Conservation (phyloP, 2,113 vertebrate genomes). For the Dryoscopus gambensis region DNA sequence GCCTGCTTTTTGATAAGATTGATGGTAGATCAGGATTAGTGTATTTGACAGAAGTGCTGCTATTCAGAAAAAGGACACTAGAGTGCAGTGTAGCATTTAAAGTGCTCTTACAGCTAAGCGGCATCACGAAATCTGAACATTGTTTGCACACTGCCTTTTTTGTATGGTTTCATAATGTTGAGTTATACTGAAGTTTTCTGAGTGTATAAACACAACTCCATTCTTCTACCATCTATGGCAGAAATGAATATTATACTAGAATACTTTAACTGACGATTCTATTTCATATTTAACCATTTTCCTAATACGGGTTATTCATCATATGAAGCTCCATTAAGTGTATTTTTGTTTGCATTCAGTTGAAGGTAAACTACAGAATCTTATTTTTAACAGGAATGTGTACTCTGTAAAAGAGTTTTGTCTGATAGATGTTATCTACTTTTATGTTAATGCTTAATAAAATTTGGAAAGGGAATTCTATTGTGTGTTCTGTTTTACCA, state of each 20-base stretch:
- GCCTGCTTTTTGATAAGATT: not conserved
- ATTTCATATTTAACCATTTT: not conserved
- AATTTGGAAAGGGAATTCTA: not conserved
- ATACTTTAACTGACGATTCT: not conserved
- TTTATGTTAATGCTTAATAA: not conserved
- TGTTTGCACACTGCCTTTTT: not conserved
- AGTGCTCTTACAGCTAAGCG: accelerated
- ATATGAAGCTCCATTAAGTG: not conserved
- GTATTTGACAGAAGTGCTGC: not conserved
- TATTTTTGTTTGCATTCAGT: not conserved
- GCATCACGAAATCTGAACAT: not conserved
- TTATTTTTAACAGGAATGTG: not conserved
- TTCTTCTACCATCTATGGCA: not conserved
- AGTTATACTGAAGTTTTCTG: not conserved
- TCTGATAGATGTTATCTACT: not conserved
- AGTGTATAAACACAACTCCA: not conserved
- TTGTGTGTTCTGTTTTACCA: not conserved
- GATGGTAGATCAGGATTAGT: not conserved
- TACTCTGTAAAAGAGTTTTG: not conserved
- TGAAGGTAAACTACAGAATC: not conserved
- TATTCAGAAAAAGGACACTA: conserved; percentile 22
- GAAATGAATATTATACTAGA: not conserved
- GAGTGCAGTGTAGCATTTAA: conserved; percentile 57
- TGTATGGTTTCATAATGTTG: not conserved
- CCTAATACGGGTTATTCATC: not conserved